Percentiles rank a stretch among this genome's conserved stretches.
These are phyloP conservation scores for Myxocyprinus asiaticus DNA, from an alignment of 2,113 vertebrate species.

Conservation along the genomic window DNA sequence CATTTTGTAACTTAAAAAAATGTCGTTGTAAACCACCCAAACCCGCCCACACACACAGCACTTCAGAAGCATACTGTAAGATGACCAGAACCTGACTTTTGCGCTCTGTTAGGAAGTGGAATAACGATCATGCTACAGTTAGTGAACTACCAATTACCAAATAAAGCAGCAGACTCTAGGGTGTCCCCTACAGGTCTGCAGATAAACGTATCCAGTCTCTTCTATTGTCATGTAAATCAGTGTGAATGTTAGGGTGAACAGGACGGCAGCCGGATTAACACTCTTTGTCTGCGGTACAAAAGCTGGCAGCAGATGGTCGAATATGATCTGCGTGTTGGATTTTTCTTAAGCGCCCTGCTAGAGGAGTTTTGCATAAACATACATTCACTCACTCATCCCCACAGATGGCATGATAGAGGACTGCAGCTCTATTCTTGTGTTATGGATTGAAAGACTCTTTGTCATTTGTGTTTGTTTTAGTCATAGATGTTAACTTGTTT, in stretches of 20 bases:
- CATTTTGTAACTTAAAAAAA: too few relatives aligned
- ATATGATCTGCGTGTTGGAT: constrained; percentile 31
- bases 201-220: constrained; percentile 19
- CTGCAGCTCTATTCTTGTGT: neutral
- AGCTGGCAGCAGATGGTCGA: constrained; percentile 56
- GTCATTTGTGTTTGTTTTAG: neutral
- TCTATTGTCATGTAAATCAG: constrained; percentile 48
- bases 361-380: neutral
- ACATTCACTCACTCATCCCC: neutral
- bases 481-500: neutral
- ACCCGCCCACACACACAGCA: too few relatives aligned
- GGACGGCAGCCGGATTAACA: constrained; percentile 31
- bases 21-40: too few relatives aligned
- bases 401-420: constrained; percentile 43
- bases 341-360: constrained; percentile 4
- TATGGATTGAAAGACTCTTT: neutral
- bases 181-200: constrained; percentile 32
- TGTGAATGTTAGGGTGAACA: constrained; percentile 17
- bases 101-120: too few relatives aligned
- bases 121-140: too few relatives aligned
- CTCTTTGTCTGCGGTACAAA: constrained; percentile 52
- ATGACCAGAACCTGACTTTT: too few relatives aligned
- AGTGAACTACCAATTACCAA: too few relatives aligned
- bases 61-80: too few relatives aligned
- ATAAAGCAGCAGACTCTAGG: neutral